Percentiles rank a stretch among this genome's conserved stretches.
Conservation (phyloP, 2,888 invertebrate species). For the Mallateleia sp. region DNA sequence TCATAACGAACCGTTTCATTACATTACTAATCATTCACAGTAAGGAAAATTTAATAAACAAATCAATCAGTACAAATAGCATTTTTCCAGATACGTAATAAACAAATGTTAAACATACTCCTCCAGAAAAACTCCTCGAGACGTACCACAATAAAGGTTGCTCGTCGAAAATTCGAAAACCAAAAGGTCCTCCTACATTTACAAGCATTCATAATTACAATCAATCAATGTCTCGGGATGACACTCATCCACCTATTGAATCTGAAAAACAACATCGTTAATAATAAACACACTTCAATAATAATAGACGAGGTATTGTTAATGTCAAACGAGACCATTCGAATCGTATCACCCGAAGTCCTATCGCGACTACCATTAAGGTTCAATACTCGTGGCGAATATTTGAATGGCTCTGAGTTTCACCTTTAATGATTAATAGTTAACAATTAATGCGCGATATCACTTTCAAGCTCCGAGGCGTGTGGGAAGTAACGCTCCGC, state of each 20-base stretch:
- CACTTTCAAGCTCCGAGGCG: constrained; percentile 50
- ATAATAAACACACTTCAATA: constrained; percentile 19
- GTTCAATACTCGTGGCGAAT: constrained; percentile 3
- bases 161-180: not conserved
- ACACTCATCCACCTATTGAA: constrained; percentile 18
- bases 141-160: too few species aligned
- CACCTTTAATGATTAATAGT: constrained; percentile 61
- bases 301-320: constrained; percentile 19
- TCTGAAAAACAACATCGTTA: constrained; percentile 18
- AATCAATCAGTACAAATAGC: too few species aligned
- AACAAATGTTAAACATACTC: too few species aligned
- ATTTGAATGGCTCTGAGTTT: constrained; percentile 39
- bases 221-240: constrained; percentile 31
- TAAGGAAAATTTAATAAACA: too few species aligned
- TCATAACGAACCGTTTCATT: too few species aligned
- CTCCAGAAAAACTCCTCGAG: too few species aligned
- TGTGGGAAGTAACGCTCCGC: constrained; percentile 44
- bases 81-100: too few species aligned
- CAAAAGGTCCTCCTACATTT: constrained; percentile 8
- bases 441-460: constrained; percentile 53
- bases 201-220: constrained; percentile 12
- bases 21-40: too few species aligned
- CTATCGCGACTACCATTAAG: not conserved
- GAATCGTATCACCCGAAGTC: constrained; percentile 12
- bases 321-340: constrained; percentile 25